Percentiles rank a stretch among this genome's conserved stretches.
phyloP scores from a whole-genome alignment of 2,888 invertebrate genomes.

The Thyatira batis region DNA sequence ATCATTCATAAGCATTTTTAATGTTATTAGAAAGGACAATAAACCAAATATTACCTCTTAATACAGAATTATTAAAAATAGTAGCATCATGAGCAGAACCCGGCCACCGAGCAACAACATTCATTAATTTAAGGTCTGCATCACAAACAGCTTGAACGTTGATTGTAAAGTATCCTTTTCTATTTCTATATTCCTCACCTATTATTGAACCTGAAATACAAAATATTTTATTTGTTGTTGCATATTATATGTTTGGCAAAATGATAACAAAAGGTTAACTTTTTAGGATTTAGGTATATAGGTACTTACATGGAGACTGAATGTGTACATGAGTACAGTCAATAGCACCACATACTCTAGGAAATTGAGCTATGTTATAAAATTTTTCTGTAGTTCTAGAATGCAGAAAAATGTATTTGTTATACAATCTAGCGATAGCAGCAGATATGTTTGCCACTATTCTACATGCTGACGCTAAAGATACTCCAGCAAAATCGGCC shows the following conservation, averaged over 20 bases:
- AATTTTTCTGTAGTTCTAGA: not conserved
- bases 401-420: not conserved
- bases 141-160: constrained; percentile 15
- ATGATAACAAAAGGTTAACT: no score
- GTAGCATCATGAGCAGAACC: constrained; percentile 13
- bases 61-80: constrained; percentile 10
- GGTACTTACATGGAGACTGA: no score
- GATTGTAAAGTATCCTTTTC: constrained; percentile 9
- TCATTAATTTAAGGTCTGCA: constrained; percentile 8
- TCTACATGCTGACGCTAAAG: not conserved
- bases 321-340: no score
- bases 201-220: not conserved
- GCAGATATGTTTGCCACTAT: not conserved
- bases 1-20: not conserved
- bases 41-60: no score
- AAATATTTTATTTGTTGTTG: no score
- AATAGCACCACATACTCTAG: no score
- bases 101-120: constrained; percentile 16
- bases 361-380: no score
- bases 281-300: no score
- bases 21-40: not conserved
- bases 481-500: constrained; percentile 10
- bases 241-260: no score
- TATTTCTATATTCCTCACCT: constrained; percentile 6
- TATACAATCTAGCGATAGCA: not conserved